Percentiles rank a stretch among this genome's conserved stretches.
phyloP scores from a whole-genome alignment of 2,888 invertebrate species.

The Heliothis peltigera region DNA sequence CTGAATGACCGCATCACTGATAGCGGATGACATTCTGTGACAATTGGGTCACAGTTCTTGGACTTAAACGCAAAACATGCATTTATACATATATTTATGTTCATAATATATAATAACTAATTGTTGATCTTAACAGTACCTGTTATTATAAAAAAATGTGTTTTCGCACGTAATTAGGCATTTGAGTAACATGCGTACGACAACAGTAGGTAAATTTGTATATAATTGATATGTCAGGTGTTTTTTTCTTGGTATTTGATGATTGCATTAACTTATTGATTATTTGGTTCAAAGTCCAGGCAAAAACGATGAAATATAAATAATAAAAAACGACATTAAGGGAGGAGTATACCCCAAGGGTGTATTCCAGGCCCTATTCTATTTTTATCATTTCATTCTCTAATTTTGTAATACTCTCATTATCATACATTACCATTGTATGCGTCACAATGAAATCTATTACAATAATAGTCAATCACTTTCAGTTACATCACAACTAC shows the following conservation, averaged over 20 bases:
- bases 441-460: constrained; percentile 2
- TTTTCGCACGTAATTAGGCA: constrained; percentile 17
- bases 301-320: not conserved
- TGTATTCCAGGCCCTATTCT: not conserved
- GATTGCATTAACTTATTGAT: not conserved
- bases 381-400: not conserved
- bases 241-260: constrained; percentile 9
- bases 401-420: constrained; percentile 23
- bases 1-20: constrained; percentile 43
- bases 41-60: constrained; percentile 52
- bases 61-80: constrained; percentile 33
- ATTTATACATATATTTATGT: too few species aligned
- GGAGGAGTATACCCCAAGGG: not conserved
- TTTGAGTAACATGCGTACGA: constrained; percentile 3
- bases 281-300: too few species aligned
- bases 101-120: too few species aligned
- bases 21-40: constrained; percentile 43
- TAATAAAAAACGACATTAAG: not conserved
- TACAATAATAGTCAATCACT: constrained; percentile 3
- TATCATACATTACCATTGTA: constrained; percentile 12
- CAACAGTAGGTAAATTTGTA: not conserved
- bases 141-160: not conserved
- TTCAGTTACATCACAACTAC: constrained; percentile 17
- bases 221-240: constrained; percentile 6
- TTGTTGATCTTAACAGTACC: not conserved